phyloP scores from a whole-genome alignment of 2,797 vertebrate genomes.

The Emys orbicularis region DNA sequence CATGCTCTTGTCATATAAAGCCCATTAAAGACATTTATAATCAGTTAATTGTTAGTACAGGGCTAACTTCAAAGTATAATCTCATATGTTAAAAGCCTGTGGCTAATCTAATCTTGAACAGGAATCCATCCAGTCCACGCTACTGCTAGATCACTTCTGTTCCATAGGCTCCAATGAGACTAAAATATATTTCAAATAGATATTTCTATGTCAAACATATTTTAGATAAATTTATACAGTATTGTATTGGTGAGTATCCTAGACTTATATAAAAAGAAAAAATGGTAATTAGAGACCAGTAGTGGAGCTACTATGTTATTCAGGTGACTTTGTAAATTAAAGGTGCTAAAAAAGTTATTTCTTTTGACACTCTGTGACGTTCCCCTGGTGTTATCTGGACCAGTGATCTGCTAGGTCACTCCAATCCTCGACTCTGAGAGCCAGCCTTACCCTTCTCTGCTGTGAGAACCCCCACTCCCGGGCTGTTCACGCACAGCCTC shows the following conservation, averaged over 20 bases:
- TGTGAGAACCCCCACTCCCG: too few relatives aligned
- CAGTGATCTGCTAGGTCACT: too few relatives aligned
- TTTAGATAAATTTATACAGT: neutral
- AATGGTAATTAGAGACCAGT: neutral
- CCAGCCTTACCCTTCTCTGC: too few relatives aligned
- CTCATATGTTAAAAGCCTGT: neutral
- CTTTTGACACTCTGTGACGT: accelerated
- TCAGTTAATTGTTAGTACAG: neutral
- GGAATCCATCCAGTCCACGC: neutral
- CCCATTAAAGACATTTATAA: neutral
- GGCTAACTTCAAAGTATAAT: neutral
- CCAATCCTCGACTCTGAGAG: too few relatives aligned
- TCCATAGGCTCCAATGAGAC: neutral
- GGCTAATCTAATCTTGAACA: neutral
- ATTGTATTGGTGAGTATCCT: neutral
- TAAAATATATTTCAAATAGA: neutral
- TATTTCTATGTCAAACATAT: neutral
- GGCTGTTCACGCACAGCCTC: too few relatives aligned
- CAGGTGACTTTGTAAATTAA: neutral
- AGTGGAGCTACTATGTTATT: neutral
- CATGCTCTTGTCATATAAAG: neutral
- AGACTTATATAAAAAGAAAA: neutral
- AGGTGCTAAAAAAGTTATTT: neutral
- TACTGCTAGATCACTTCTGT: neutral
- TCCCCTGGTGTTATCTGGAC: too few relatives aligned